Percentiles rank a stretch among this genome's conserved stretches.
Evolutionary conservation across 2,797 vertebrate genomes (phyloP).

Genomic region (Acestrorhynchus altus): DNA sequence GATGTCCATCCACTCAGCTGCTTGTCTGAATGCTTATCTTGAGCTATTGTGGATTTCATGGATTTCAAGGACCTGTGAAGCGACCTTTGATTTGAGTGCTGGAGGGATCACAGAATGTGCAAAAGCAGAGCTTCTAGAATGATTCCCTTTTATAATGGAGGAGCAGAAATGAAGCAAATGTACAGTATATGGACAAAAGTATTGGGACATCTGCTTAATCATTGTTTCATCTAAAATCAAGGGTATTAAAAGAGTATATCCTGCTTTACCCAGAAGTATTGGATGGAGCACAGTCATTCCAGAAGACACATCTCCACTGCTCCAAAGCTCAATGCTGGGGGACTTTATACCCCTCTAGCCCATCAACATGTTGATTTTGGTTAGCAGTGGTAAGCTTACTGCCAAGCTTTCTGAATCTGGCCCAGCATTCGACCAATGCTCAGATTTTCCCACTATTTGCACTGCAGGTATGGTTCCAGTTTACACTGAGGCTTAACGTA

Average conservation of each 20-base stretch:
- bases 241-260: too few relatives aligned
- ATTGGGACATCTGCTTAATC: too few relatives aligned
- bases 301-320: too few relatives aligned
- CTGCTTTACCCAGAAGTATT: too few relatives aligned
- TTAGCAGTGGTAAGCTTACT: too few relatives aligned
- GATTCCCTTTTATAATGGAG: background rate
- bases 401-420: too few relatives aligned
- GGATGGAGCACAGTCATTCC: too few relatives aligned
- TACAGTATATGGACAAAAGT: too few relatives aligned
- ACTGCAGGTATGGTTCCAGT: background rate
- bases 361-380: too few relatives aligned
- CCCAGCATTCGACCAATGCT: background rate
- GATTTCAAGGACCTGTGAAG: background rate
- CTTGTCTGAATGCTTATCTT: background rate
- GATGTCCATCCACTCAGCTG: slow-evolving; percentile 39
- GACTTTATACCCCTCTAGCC: too few relatives aligned
- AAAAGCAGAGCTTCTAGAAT: background rate
- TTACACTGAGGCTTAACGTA: background rate
- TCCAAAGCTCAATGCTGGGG: too few relatives aligned
- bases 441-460: background rate
- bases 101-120: background rate
- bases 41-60: background rate
- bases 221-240: too few relatives aligned
- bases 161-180: background rate
- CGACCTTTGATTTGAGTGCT: background rate